A percentile compares a stretch with the other conserved stretches of the same genome.
Evolutionary conservation across 2,797 vertebrate species (phyloP).

Genomic region (Mionectes olivaceus): DNA sequence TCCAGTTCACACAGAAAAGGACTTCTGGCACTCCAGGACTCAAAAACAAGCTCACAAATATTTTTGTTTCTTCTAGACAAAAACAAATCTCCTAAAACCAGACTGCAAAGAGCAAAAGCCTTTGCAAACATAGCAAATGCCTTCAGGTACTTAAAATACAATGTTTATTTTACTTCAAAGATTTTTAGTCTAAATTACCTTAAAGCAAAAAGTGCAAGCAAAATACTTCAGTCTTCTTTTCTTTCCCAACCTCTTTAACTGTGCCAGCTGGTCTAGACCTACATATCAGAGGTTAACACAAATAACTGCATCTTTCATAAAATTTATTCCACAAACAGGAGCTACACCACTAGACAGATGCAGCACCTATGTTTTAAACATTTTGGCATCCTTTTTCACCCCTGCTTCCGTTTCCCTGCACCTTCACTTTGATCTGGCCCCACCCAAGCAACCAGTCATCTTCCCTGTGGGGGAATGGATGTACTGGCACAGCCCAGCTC

Average conservation of each 20-base stretch:
- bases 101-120: conserved; percentile 36
- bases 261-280: conserved; percentile 15
- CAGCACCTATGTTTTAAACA: conserved; percentile 22
- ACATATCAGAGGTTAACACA: conserved; percentile 22
- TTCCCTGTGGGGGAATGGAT: background rate
- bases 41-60: background rate
- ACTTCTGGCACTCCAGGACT: background rate
- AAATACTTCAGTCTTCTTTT: background rate
- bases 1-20: background rate
- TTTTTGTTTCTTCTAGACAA: conserved; percentile 33
- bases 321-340: conserved; percentile 42
- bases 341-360: conserved; percentile 32
- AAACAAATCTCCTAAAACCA: conserved; percentile 3
- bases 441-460: conserved; percentile 5
- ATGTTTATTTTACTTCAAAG: conserved; percentile 67
- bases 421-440: conserved; percentile 38
- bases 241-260: conserved; percentile 5
- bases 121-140: conserved; percentile 45
- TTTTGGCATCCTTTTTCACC: conserved; percentile 19
- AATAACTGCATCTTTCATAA: conserved; percentile 65
- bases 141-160: conserved; percentile 44
- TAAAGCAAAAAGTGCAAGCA: conserved; percentile 21
- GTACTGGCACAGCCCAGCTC: background rate
- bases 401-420: background rate
- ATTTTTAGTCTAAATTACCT: conserved; percentile 49